These are phyloP conservation scores for Watsonalla cultraria DNA, from an alignment of 2,888 invertebrate genomes.

Conservation along the genomic window DNA sequence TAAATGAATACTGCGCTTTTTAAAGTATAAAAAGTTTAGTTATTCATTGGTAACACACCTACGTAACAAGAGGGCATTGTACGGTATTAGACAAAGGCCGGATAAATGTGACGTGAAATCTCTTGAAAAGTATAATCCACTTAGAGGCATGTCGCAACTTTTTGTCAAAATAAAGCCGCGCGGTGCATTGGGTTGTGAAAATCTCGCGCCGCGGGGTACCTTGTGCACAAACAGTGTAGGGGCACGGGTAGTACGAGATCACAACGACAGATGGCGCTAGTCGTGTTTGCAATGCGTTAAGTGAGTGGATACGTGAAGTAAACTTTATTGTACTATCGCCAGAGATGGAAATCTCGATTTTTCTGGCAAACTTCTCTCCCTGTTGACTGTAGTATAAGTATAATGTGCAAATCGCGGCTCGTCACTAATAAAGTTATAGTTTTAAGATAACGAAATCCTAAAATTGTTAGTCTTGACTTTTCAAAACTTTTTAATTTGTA, in stretches of 20 bases:
- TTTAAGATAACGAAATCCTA: no score
- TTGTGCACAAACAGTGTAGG: conserved; percentile 59
- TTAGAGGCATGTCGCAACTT: conserved; percentile 70
- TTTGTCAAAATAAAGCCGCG: conserved; percentile 60
- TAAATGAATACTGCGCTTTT: conserved; percentile 43
- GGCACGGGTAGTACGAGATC: conserved; percentile 2
- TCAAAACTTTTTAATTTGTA: no score
- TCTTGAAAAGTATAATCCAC: conserved; percentile 69
- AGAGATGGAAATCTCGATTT: no score
- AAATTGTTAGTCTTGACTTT: no score
- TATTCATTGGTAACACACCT: conserved; percentile 69
- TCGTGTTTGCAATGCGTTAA: background rate
- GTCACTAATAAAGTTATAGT: no score
- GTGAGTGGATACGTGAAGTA: no score
- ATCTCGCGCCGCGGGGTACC: conserved; percentile 65
- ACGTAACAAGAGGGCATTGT: conserved; percentile 64
- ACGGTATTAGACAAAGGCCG: conserved; percentile 49
- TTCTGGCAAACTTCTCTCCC: no score
- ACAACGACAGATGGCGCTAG: conserved; percentile 46
- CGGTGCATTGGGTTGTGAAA: conserved; percentile 71
- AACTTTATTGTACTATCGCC: no score
- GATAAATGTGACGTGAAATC: conserved; percentile 75
- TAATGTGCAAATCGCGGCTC: no score
- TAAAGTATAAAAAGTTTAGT: conserved; percentile 53
- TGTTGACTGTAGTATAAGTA: no score